Evolutionary conservation across 92 coral and sea anemone species (phyloP), one percentile per base, ranked within the genome.

Genomic region (Palythoa grandiflora): DNA sequence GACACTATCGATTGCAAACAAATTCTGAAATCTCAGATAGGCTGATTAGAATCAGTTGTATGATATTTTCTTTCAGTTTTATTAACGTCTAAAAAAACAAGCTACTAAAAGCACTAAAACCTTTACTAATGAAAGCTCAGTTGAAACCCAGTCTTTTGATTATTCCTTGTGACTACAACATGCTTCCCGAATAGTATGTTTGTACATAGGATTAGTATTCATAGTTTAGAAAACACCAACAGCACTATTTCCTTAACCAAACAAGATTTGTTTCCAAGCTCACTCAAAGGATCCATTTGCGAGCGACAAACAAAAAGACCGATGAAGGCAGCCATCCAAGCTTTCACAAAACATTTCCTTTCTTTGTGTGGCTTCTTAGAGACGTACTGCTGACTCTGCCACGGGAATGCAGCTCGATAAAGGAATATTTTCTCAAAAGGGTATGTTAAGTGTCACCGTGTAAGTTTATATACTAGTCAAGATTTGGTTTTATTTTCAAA

Each of bases 311-410:
- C 10, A 19, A 16, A 1, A 52, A 48, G 15, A 40, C 39, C 0
- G 50, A 44, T 0, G 44, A 52, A 21, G 50, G 50, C 50, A 21
- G 48, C 83, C 38, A 38, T 6, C 71, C 52, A 38, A 79, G 37
- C 68, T 88, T 88, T 51, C 66, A 73, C 80, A 77, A 87, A 11
- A 77, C 73, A 2, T 93, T 93, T 66, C 94, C 96, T 6, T 88
- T 88, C 87, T 93, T 93, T 80, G 85, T 93, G 83, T 93, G 96
- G 96, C 85, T 93, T n/a, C 90, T 93, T 60, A 92, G 96, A 38
- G 94, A 93, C 55, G 94, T 91, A 60, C 88, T 88, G 55, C 83
- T 93, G 17, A 86, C 80, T 38, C 74, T 90, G 15, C 90, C 92
- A 13, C 48, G 88, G 16, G 94, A 86, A 12, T 90, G 93, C 50